Evolutionary conservation across 92 coral and sea anemone genomes (phyloP).

Genomic region (Porites evermanni): DNA sequence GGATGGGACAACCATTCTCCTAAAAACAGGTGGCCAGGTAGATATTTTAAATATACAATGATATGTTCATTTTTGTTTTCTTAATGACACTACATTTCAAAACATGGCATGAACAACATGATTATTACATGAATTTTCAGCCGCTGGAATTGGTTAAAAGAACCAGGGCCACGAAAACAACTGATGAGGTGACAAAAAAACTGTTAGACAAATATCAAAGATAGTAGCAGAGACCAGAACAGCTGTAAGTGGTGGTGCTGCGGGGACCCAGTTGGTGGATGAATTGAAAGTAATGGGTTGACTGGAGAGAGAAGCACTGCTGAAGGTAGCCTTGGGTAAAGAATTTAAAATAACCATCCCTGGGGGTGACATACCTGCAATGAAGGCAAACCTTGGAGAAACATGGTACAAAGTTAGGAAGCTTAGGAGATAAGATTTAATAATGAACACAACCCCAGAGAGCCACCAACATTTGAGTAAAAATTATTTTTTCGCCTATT

Average conservation of each 20-base stretch:
- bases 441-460: no score
- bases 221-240: slow-evolving; percentile 31
- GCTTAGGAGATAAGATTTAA: neutral
- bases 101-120: neutral
- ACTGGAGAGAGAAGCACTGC: slow-evolving; percentile 31
- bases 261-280: slow-evolving; percentile 29
- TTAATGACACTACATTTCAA: neutral
- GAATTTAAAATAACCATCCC: slow-evolving; percentile 54
- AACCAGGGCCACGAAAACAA: slow-evolving; percentile 41
- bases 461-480: no score
- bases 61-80: neutral
- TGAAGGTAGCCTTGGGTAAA: slow-evolving; percentile 51
- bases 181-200: slow-evolving; percentile 22
- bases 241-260: slow-evolving; percentile 62
- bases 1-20: slow-evolving; percentile 43
- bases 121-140: slow-evolving; percentile 25
- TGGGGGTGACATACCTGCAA: slow-evolving; percentile 45
- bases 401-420: slow-evolving; percentile 24
- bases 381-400: slow-evolving; percentile 49
- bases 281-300: slow-evolving; percentile 23
- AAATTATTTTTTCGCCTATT: neutral
- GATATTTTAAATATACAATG: slow-evolving; percentile 6
- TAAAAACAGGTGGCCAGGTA: slow-evolving; percentile 59
- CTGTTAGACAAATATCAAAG: slow-evolving; percentile 40
- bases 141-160: slow-evolving; percentile 53